Conservation (phyloP, 2,888 invertebrate genomes). For the Lingula anatina region DNA sequence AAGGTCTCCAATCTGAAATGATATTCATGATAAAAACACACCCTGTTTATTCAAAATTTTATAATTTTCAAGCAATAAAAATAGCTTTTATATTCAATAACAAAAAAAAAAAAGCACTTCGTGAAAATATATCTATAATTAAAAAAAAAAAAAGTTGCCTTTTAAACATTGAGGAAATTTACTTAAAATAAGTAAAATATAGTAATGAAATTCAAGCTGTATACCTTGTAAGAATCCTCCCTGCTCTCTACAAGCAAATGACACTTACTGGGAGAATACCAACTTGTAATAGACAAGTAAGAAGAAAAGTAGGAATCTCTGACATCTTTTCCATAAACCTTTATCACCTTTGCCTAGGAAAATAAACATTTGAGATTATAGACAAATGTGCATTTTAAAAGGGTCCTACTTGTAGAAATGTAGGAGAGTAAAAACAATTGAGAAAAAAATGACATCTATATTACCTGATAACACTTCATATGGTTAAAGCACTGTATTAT, state of each 20-base stretch:
- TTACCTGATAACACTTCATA: background rate
- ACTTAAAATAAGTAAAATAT: background rate
- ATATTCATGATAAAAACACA: no score
- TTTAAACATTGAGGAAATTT: background rate
- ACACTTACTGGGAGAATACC: constrained; percentile 16
- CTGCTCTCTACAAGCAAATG: constrained; percentile 11
- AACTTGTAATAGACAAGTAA: constrained; percentile 11
- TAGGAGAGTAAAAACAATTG: background rate
- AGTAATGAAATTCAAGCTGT: background rate
- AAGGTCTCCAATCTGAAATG: constrained; percentile 13
- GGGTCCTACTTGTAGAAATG: no score
- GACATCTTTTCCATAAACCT: constrained; percentile 3
- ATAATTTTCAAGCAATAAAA: no score
- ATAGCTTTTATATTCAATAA: no score
- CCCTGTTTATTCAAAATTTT: no score
- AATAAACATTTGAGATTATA: no score
- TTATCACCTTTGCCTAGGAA: constrained; percentile 15
- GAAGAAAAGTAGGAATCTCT: constrained; percentile 8
- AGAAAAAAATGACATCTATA: background rate
- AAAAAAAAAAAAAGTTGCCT: background rate
- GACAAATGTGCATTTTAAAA: no score
- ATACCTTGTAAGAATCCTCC: constrained; percentile 5
- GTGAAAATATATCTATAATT: no score
- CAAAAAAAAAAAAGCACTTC: no score
- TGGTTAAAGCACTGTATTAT: no score